Evolutionary conservation across 2,797 vertebrate species (phyloP), one percentile per base, ranked within the genome.

Genomic region (Poeciliopsis gracilis): DNA sequence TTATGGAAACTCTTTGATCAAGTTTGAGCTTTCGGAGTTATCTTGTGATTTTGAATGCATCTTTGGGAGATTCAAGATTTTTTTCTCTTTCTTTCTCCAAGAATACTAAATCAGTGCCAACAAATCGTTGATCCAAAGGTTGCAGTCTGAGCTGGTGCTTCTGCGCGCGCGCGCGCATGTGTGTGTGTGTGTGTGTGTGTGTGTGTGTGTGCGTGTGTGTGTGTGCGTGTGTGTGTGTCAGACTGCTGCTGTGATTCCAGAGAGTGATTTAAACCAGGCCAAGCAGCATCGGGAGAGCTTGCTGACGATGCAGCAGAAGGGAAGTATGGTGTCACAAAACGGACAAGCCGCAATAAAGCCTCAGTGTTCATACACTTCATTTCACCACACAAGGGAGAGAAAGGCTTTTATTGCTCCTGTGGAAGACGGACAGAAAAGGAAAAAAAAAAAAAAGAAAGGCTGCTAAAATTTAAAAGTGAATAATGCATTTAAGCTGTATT

Each of bases 231-330:
- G 72, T 67, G 18, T 51, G 55, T 81, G 36, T 7, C 36, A 77
- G 80, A 49, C 46, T 46, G 72, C 83, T 23, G 86, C 84, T 81
- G 81, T 16, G 80, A 82, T 77, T 78, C 75, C 69, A 53, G 53
- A 16, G 12, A 63, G 61, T 89, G 90, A 91, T 91, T 91, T 88
- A 91, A 87, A 87, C 75, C 75, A 46, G 57, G 72, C 57, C 74
- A 45, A 53, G 57, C 75, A 43, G 84, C 87, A 83, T 84, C 47
- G 79, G 78, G 51, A 9, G 80, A 79, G 78, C 45, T 33, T 89
- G 91, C 91, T 93, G 91, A 91, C 57, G 16, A 45, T 73, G 91
- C 88, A 91, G 86, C 77, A 72, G 86, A 76, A 46, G 76, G 59
- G 73, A 84, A 66, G 76, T 15, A 41, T n/a, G 30, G 57, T 78